Evolutionary conservation across 2,888 invertebrate species (phyloP), one percentile per base, ranked within the genome.

Genomic region (Palloptera scutellata): DNA sequence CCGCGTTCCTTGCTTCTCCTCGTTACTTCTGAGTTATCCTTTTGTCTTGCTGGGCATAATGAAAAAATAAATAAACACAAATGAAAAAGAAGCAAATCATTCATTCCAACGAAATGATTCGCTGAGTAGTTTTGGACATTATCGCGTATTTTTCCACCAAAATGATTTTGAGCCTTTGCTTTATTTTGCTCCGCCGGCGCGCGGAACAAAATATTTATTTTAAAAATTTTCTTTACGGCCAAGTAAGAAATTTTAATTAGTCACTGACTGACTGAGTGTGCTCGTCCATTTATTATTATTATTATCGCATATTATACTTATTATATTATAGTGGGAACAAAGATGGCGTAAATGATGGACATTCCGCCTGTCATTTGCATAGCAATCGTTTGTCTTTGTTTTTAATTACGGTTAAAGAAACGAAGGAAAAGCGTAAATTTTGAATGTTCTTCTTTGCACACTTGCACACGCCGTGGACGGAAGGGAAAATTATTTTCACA

Each of bases 311-410:
- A 30, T 30, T 30, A 30, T 30, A 30, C 30, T 73, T 64, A 69
- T 72, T 62, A 51, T 43, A 67, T 53, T 69, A 40, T 62, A 53
- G 40, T 53, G 43, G 17, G 48, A 65, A 61, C 15, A 64, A 71
- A 72, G 74, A 74, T 74, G 75, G 76, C 74, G 74, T 78, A 74
- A 75, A 75, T 74, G 75, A 75, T 75, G 70, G 67, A 72, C 73
- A 72, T 71, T 75, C 71, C 68, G 71, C 73, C 81, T 83, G 83
- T 83, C 83, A 83, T 83, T 83, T 83, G 82, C 83, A 83, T 80
- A 78, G 79, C 78, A 76, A 80, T 79, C 75, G 77, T 78, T 74
- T 73, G 72, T 78, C 75, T 79, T 76, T 74, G 76, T 65, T 75
- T 75, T 79, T 80, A 80, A 79, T 78, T 79, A 79, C 74, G 70